Evolutionary conservation across 2,113 vertebrate genomes (phyloP).

Genomic region (Grallaria varia): DNA sequence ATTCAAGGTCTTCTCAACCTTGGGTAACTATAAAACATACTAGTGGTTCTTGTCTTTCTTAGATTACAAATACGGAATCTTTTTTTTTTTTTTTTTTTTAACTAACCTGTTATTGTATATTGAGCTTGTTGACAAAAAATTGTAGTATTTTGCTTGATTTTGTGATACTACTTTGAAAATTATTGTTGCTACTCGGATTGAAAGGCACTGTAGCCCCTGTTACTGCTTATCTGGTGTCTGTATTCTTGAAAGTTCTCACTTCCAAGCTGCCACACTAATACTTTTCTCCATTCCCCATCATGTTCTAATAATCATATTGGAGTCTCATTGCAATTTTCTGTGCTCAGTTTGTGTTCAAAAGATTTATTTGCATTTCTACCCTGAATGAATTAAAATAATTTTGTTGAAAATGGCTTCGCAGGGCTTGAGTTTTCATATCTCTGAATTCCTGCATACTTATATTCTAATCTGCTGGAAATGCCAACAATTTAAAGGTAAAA

Average conservation of each 20-base stretch:
- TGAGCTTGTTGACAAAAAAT: background rate
- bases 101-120: background rate
- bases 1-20: background rate
- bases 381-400: slow-evolving; percentile 70
- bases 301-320: slow-evolving; percentile 53
- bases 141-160: slow-evolving; percentile 5
- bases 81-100: background rate
- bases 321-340: slow-evolving; percentile 44
- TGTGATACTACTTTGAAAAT: slow-evolving; percentile 25
- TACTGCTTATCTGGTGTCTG: background rate
- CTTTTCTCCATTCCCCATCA: background rate
- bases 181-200: background rate
- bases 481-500: slow-evolving; percentile 42
- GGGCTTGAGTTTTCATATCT: slow-evolving; percentile 33
- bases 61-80: background rate
- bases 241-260: background rate
- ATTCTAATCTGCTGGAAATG: slow-evolving; percentile 48
- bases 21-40: background rate
- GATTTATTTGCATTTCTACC: slow-evolving; percentile 63
- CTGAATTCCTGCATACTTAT: slow-evolving; percentile 15
- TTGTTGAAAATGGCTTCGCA: slow-evolving; percentile 36
- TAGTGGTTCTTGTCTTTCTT: background rate
- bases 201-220: background rate
- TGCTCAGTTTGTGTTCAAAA: slow-evolving; percentile 37
- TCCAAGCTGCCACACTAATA: slow-evolving; percentile 6